Evolutionary conservation across 2,888 invertebrate genomes (phyloP).

Genomic region (Ptilodon capucinus): DNA sequence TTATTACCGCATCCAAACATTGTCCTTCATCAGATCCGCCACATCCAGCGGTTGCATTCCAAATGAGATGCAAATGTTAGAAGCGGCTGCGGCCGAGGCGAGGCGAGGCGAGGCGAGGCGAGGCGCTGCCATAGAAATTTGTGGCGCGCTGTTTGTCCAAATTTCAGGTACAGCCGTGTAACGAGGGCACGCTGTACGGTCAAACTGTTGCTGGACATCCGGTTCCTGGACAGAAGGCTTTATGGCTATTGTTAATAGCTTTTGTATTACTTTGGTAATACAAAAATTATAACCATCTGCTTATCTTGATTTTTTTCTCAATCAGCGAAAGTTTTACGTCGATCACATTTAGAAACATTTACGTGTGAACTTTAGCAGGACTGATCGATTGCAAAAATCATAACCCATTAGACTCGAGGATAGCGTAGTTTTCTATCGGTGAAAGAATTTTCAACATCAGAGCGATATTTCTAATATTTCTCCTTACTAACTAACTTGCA

Average conservation of each 20-base stretch:
- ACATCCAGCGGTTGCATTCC: conserved; percentile 50
- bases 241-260: background rate
- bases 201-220: background rate
- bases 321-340: no score
- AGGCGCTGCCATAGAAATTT: conserved; percentile 36
- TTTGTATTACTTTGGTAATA: background rate
- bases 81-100: conserved; percentile 51
- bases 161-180: conserved; percentile 33
- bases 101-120: conserved; percentile 7
- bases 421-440: no score
- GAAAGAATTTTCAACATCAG: no score
- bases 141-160: conserved; percentile 38
- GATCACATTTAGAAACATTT: no score
- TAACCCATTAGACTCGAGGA: no score
- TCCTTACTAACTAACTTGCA: no score
- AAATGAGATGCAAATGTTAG: conserved; percentile 71
- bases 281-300: no score
- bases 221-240: background rate
- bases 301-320: no score
- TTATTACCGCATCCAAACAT: conserved; percentile 34
- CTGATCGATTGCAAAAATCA: no score
- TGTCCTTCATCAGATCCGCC: conserved; percentile 7
- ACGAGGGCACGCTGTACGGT: conserved; percentile 4
- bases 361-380: no score
- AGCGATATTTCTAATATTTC: no score